Percentiles rank a stretch among this genome's conserved stretches.
These are phyloP conservation scores for Agelaius phoeniceus DNA, from an alignment of 2,113 vertebrate species.

Conservation along the genomic window DNA sequence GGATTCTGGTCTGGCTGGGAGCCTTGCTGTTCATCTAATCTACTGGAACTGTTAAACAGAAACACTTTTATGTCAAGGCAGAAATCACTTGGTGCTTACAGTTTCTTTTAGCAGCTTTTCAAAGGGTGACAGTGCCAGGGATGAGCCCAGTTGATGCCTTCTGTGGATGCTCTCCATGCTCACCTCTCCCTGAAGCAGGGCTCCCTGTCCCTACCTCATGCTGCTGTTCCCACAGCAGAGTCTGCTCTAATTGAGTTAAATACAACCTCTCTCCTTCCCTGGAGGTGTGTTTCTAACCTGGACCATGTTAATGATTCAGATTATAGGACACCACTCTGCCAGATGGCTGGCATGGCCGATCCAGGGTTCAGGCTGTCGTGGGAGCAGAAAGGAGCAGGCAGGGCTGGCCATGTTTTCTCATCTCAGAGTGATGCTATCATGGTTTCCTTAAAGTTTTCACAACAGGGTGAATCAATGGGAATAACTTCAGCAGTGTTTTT, in stretches of 20 bases:
- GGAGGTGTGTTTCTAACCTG: not conserved
- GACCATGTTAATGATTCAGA: not conserved
- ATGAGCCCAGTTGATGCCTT: not conserved
- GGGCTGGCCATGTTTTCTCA: accelerated
- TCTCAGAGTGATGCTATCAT: not conserved
- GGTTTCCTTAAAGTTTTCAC: not conserved
- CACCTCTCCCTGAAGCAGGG: not conserved
- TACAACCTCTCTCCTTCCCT: not conserved
- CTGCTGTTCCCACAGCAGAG: not conserved
- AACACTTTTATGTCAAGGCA: not conserved
- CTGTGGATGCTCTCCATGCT: accelerated
- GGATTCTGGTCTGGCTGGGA: not conserved
- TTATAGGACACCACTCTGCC: not conserved
- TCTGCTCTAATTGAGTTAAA: not conserved
- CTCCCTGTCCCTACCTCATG: not conserved
- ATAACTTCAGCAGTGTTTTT: not conserved
- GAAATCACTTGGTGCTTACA: not conserved
- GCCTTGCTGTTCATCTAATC: not conserved
- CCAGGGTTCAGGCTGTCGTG: not conserved
- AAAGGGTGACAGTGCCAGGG: not conserved
- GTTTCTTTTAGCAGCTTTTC: not conserved
- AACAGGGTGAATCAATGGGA: not conserved
- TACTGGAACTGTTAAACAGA: not conserved
- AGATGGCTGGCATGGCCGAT: not conserved
- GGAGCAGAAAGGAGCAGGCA: not conserved